These are phyloP conservation scores for Petrophora chlorosata DNA, from an alignment of 2,888 invertebrate species.

Conservation along the genomic window DNA sequence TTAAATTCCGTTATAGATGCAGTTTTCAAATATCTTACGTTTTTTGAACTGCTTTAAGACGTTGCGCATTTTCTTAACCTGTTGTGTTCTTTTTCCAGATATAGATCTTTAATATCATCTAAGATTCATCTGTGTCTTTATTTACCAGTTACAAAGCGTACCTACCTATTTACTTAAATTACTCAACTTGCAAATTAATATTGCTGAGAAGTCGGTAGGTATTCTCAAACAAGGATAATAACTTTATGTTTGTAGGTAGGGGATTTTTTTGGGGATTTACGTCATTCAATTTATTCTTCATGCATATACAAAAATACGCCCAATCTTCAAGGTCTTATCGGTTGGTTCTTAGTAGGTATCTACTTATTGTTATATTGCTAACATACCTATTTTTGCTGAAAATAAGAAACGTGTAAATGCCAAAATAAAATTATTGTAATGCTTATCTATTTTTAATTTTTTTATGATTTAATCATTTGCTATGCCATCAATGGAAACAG, in stretches of 20 bases:
- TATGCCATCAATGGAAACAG: too few relatives aligned
- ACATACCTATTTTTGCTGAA: not conserved
- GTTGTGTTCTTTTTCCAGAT: too few relatives aligned
- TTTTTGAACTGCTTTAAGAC: not conserved
- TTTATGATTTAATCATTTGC: too few relatives aligned
- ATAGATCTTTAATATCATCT: too few relatives aligned
- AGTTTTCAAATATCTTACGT: constrained; percentile 5
- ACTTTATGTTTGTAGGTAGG: not conserved
- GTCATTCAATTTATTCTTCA: not conserved
- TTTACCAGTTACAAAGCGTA: too few relatives aligned
- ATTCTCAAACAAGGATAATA: not conserved
- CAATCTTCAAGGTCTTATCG: constrained; percentile 9
- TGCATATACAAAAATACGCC: not conserved
- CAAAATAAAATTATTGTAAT: not conserved
- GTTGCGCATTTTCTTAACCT: too few relatives aligned
- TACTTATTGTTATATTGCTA: too few relatives aligned
- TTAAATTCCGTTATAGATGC: constrained; percentile 15
- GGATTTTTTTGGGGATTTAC: not conserved
- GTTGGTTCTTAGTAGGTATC: not conserved
- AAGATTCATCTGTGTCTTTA: too few relatives aligned
- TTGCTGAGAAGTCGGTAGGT: not conserved
- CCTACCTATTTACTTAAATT: too few relatives aligned
- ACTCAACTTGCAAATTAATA: too few relatives aligned
- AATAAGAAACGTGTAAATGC: not conserved
- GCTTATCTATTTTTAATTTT: not conserved